phyloP scores from a whole-genome alignment of 2,888 invertebrate genomes.

The Dilophus febrilis region DNA sequence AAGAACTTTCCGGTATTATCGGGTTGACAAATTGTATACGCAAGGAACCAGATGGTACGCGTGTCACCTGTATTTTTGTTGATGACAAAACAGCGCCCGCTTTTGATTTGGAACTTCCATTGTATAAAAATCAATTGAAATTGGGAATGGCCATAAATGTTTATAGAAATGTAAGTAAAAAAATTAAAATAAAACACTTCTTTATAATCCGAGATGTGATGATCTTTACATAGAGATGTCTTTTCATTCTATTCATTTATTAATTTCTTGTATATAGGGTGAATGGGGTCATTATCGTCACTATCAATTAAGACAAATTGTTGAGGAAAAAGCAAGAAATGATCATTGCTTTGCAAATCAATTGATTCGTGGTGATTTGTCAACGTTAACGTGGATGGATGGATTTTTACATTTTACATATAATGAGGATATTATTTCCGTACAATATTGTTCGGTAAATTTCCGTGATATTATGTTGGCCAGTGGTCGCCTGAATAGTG shows the following conservation, averaged over 20 bases:
- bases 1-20: slow-evolving; percentile 57
- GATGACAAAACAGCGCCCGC: slow-evolving; percentile 43
- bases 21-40: slow-evolving; percentile 81
- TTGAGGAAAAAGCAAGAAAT: slow-evolving; percentile 26
- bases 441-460: slow-evolving; percentile 68
- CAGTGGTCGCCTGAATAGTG: slow-evolving; percentile 72
- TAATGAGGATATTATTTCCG: slow-evolving; percentile 36
- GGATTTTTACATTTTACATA: slow-evolving; percentile 36
- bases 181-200: no score
- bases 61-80: slow-evolving; percentile 44
- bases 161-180: slow-evolving; percentile 35
- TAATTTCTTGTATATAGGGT: slow-evolving; percentile 17
- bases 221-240: slow-evolving; percentile 18
- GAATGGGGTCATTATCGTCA: slow-evolving; percentile 74
- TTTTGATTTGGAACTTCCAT: slow-evolving; percentile 43
- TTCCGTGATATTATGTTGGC: slow-evolving; percentile 93
- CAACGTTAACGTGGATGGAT: slow-evolving; percentile 71
- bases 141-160: slow-evolving; percentile 70
- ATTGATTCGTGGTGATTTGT: slow-evolving; percentile 65
- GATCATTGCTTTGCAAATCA: slow-evolving; percentile 66
- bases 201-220: no score
- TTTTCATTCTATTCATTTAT: not conserved
- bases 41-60: slow-evolving; percentile 57
- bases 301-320: slow-evolving; percentile 38
- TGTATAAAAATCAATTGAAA: slow-evolving; percentile 47